A percentile compares a stretch with the other conserved stretches of the same genome.
phyloP scores from a whole-genome alignment of 2,113 vertebrate genomes.

The Serinus canaria region DNA sequence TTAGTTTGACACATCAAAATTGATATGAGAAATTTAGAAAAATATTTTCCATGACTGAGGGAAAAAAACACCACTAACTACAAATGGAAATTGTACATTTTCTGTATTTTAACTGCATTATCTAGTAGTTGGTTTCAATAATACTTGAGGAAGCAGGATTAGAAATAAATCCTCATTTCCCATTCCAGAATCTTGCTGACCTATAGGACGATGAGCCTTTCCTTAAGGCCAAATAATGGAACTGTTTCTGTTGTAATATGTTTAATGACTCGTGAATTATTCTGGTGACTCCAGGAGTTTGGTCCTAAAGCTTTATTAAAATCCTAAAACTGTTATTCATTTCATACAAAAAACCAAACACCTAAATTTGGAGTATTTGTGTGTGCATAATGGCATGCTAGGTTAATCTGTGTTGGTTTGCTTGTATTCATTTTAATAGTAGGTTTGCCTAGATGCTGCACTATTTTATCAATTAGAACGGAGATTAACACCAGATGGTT shows the following conservation, averaged over 20 bases:
- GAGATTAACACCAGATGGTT: not conserved
- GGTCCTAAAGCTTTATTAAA: not conserved
- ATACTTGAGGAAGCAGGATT: not conserved
- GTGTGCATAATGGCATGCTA: not conserved
- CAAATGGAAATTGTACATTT: not conserved
- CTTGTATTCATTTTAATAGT: not conserved
- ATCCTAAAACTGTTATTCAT: not conserved
- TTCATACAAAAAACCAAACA: not conserved
- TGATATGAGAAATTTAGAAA: not conserved
- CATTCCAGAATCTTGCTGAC: not conserved
- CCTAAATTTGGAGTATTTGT: not conserved
- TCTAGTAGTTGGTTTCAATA: not conserved
- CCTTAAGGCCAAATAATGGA: not conserved
- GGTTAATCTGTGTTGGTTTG: not conserved
- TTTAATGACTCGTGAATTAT: not conserved
- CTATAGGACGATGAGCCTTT: not conserved
- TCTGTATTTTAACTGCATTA: not conserved
- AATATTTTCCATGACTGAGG: not conserved
- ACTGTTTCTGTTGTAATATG: not conserved
- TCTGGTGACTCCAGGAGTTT: not conserved
- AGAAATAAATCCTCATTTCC: not conserved
- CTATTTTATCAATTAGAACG: not conserved
- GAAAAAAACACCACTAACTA: not conserved
- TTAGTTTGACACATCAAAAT: not conserved
- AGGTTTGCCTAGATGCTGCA: not conserved